Evolutionary conservation across 1,140 invertebrate species (phyloP), one percentile per base, ranked within the genome.

Genomic region (Lepidurus arcticus): DNA sequence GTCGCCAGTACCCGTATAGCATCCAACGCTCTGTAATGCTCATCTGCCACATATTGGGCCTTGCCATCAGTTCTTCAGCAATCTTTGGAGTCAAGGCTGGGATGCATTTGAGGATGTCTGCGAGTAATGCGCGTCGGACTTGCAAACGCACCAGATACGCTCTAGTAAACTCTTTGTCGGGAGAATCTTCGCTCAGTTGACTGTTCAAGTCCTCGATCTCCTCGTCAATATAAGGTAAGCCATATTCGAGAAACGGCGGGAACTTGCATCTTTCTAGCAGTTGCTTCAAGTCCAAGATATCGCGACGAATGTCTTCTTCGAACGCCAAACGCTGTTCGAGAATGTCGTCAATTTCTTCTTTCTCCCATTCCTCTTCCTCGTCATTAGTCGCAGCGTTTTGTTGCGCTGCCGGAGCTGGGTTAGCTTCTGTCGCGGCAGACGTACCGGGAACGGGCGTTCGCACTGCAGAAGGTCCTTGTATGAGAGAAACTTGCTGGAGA

Each of bases 301-400:
- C 53, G 6, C 53, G 53, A 13, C 21, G 53, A 9, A 65, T 65
- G 53, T 65, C 53, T 65, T 65, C 16, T 65, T 65, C 53, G 21
- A 65, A 65, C n/a, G 53, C 53, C 13, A 65, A 65, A 21, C 53
- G 53, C 13, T 65, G 53, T 3, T 65, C 53, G 53, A 65, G 53
- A 42, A 74, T 74, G 44, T 78, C 78, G 11, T 75, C 26, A 5
- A 78, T 43, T 34, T 78, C 78, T 75, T 78, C 78, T 44, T 73
- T 73, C 44, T 78, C 78, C 78, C 78, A 78, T 24, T 74, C 78
- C 47, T 78, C 78, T 45, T 78, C 78, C 26, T 78, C 44, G n/a
- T 21, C 42, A 24, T 21, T 34, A 34, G 34, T 3, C 34, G 34
- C 34, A 34, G 34, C 34, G 34, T 34, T 74, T 9, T 74, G 5